These are phyloP conservation scores for Theristus sp. DNA, from an alignment of 2,888 invertebrate species.

Conservation along the genomic window DNA sequence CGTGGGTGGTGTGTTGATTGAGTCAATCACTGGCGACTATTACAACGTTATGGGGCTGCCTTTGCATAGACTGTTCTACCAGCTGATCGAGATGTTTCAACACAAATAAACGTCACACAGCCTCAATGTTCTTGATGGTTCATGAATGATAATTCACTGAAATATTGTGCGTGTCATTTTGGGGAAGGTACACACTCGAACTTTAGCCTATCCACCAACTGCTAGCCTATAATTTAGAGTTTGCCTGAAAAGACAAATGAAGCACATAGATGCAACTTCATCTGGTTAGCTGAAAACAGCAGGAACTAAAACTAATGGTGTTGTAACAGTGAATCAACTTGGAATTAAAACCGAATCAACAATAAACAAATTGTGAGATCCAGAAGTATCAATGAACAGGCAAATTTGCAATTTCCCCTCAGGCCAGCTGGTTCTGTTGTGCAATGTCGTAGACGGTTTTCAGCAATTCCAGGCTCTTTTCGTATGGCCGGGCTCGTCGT, in stretches of 20 bases:
- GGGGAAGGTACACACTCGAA: too few relatives aligned
- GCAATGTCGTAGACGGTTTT: slow-evolving; percentile 4
- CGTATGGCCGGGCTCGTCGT: background rate
- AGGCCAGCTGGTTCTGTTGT: background rate
- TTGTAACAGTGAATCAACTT: too few relatives aligned
- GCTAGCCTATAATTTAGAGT: too few relatives aligned
- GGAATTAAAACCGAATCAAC: background rate
- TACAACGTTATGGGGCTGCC: slow-evolving; percentile 77
- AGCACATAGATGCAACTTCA: too few relatives aligned
- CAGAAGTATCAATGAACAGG: background rate
- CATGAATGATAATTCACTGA: too few relatives aligned
- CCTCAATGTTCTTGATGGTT: background rate
- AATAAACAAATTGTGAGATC: background rate
- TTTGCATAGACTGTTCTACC: slow-evolving; percentile 35
- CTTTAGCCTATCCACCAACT: too few relatives aligned
- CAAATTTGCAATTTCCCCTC: background rate
- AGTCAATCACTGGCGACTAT: slow-evolving; percentile 59
- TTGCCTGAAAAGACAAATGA: too few relatives aligned
- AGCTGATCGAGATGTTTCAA: too few relatives aligned
- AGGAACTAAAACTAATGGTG: too few relatives aligned
- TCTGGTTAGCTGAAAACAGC: too few relatives aligned
- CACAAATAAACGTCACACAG: too few relatives aligned
- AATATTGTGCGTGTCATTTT: too few relatives aligned
- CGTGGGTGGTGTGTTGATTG: slow-evolving; percentile 58
- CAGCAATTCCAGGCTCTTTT: slow-evolving; percentile 1